Evolutionary conservation across 2,888 invertebrate genomes (phyloP), one percentile per base, ranked within the genome.

Genomic region (Drosophila multiciliata): DNA sequence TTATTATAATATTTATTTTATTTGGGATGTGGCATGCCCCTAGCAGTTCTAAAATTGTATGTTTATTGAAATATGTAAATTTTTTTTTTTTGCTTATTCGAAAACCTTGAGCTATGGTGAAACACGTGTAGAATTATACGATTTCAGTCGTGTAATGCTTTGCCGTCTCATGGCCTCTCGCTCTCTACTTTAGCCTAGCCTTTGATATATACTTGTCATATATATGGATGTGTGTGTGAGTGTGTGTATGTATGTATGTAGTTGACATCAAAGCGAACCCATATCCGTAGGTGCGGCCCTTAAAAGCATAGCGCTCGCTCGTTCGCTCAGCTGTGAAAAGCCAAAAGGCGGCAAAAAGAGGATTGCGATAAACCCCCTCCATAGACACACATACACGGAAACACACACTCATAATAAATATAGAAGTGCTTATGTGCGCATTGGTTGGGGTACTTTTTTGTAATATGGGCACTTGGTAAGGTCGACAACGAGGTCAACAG

Each of bases 401-500:
- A n/a, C 32, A 45, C 40, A 40, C 9, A 35, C 1, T 17, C 23
- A 45, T 49, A 29, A 7, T 29, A 32, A 7, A 15, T 48, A 17
- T 15, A n/a, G 17, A 6, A 15, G 20, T 35, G 8, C 52, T 11
- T 40, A 3, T 52, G 1, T 20, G 15, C 42, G 7, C 29, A 26
- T 26, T 38, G 36, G 33, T 35, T 35, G 35, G 5, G 33, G 20
- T 35, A 35, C 26, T 62, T 45, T 29, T 54, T 65, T 67, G 71
- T 74, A 76, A 73, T 64, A 77, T 63, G 78, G 75, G 78, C 66
- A 83, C 64, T 74, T 85, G 74, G 83, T 85, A 78, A 87, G 87
- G 87, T 87, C 84, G 79, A 65, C 82, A 75, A 68, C 84, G 80
- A 87, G 83, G 86, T 83, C 86, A 85, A 78, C 74, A 73, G 67